These are phyloP conservation scores for Melanotaenia duboulayi DNA, from an alignment of 2,113 vertebrate genomes.

Conservation along the genomic window DNA sequence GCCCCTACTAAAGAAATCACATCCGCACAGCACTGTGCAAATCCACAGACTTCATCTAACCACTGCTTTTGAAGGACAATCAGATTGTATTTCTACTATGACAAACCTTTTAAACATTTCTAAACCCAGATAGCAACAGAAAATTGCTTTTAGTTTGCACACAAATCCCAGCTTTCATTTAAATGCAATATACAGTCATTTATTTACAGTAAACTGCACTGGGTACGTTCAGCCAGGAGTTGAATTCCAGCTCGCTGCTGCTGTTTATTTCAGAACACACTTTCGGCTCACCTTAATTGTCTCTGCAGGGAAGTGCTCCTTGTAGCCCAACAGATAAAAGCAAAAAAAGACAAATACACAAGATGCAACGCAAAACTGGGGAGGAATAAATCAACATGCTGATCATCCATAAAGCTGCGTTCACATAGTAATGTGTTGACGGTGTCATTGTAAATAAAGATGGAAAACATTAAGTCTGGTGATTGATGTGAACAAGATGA, in stretches of 20 bases:
- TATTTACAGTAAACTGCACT: neutral
- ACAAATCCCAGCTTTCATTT: too few relatives aligned
- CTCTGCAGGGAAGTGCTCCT: constrained; percentile 34
- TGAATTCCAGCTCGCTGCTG: neutral
- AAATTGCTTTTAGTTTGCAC: too few relatives aligned
- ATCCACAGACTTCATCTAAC: too few relatives aligned
- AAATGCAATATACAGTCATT: too few relatives aligned
- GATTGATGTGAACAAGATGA: neutral
- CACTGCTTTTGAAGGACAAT: too few relatives aligned
- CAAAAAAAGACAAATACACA: constrained; percentile 34
- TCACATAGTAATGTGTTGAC: neutral
- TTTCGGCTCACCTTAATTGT: constrained; percentile 39
- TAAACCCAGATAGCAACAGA: too few relatives aligned
- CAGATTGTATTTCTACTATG: too few relatives aligned
- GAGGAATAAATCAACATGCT: constrained; percentile 14
- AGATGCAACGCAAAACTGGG: neutral
- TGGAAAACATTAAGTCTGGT: too few relatives aligned
- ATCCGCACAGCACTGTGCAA: too few relatives aligned
- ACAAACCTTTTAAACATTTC: too few relatives aligned
- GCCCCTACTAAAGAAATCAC: too few relatives aligned
- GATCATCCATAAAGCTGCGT: constrained; percentile 18
- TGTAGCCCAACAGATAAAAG: constrained; percentile 40
- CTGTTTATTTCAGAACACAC: constrained; percentile 20
- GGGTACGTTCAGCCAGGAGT: constrained; percentile 30
- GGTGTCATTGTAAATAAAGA: neutral